Conservation (phyloP, 2,113 vertebrate genomes). For the Athene cunicularia region DNA sequence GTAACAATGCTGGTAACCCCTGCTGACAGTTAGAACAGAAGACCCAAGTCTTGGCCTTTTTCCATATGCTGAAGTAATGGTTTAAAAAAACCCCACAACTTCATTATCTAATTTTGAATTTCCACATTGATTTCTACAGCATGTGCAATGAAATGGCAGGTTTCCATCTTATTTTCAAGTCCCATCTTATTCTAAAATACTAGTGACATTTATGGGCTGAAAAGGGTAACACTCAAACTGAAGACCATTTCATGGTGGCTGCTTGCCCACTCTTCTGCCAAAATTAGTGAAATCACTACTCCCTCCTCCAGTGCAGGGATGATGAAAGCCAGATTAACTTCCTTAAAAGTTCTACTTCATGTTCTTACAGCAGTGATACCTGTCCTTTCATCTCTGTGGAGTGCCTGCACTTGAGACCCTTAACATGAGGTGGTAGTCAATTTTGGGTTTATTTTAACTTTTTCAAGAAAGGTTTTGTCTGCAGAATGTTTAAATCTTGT, state of each 20-base stretch:
- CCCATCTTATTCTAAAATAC: constrained; percentile 1
- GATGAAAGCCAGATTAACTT: neutral
- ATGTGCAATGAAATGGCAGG: constrained; percentile 34
- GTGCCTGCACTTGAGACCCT: neutral
- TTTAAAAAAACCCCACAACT: neutral
- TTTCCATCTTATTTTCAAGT: constrained; percentile 42
- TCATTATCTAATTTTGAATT: constrained; percentile 28
- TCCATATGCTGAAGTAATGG: constrained; percentile 37
- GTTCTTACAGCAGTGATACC: neutral
- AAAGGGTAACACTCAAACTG: neutral
- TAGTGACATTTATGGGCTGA: constrained; percentile 22
- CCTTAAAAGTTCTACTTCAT: neutral
- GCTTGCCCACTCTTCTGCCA: constrained; percentile 28
- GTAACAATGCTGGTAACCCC: neutral
- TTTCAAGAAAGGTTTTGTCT: neutral
- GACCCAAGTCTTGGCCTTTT: neutral
- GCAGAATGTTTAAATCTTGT: neutral
- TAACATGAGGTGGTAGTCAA: neutral
- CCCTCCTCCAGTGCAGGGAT: neutral
- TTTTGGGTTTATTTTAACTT: neutral
- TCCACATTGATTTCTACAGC: neutral
- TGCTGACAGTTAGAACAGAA: neutral
- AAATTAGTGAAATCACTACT: constrained; percentile 32
- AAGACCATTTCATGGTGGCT: constrained; percentile 32
- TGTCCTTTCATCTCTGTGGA: neutral